These are phyloP conservation scores for Camelus dromedarius DNA, from an alignment of 2,113 vertebrate species.

Conservation along the genomic window DNA sequence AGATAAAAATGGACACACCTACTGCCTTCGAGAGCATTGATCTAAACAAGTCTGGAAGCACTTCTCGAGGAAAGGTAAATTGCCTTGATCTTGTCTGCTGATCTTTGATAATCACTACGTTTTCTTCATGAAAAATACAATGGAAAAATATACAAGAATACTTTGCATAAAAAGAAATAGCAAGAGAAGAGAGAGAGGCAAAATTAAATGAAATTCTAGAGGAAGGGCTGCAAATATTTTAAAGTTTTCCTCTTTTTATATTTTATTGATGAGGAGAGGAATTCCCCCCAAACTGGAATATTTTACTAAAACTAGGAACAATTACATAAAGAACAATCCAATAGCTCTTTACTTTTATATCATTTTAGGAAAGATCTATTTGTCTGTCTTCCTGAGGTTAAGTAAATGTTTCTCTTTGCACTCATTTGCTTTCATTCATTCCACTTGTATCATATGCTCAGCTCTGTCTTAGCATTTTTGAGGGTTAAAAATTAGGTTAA, in stretches of 20 bases:
- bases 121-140: constrained; percentile 50
- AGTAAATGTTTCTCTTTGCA: background rate
- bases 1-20: background rate
- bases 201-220: background rate
- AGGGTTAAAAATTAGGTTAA: background rate
- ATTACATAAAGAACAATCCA: background rate
- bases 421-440: background rate
- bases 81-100: background rate
- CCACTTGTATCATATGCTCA: background rate
- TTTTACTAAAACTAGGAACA: background rate
- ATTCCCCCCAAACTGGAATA: background rate
- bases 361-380: background rate
- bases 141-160: background rate
- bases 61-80: background rate
- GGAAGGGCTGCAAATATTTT: background rate
- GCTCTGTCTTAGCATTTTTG: background rate
- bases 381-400: background rate
- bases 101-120: background rate
- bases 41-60: background rate
- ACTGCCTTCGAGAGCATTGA: background rate
- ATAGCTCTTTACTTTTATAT: background rate
- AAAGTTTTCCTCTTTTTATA: background rate
- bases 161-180: background rate
- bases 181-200: background rate
- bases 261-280: background rate